Conservation (phyloP, 2,888 invertebrate species). For the Lasius platythorax region DNA sequence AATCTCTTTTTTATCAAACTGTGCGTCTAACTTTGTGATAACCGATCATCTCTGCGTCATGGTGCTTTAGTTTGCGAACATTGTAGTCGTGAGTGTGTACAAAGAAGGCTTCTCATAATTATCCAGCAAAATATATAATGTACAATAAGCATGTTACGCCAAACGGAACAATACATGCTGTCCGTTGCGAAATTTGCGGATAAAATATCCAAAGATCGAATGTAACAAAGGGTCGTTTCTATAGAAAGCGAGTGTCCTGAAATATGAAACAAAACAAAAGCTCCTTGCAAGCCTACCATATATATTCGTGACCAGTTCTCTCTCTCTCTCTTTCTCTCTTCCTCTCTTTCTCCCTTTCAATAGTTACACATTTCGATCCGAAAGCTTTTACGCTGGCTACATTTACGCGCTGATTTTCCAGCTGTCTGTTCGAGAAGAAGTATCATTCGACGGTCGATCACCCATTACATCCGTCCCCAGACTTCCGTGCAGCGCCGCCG, state of each 20-base stretch:
- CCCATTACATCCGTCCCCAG: constrained; percentile 41
- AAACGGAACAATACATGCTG: neutral
- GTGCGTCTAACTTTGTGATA: constrained; percentile 6
- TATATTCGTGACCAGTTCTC: neutral
- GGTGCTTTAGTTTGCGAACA: neutral
- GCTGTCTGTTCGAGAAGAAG: constrained; percentile 36
- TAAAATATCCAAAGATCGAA: constrained; percentile 41
- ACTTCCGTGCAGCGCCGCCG: neutral
- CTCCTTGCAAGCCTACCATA: neutral
- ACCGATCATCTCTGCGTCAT: constrained; percentile 1
- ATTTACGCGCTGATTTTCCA: constrained; percentile 51
- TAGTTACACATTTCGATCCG: neutral
- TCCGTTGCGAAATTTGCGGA: constrained; percentile 7
- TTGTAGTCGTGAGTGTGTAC: neutral
- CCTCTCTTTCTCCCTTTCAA: neutral
- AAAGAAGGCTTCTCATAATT: constrained; percentile 7
- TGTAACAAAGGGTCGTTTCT: neutral
- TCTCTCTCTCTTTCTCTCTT: neutral
- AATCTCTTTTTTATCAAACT: constrained; percentile 9
- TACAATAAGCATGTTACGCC: neutral
- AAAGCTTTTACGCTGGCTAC: constrained; percentile 25
- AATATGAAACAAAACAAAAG: constrained; percentile 31
- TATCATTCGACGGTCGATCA: constrained; percentile 53
- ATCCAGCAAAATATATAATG: constrained; percentile 17
- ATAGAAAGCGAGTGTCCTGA: neutral